phyloP scores from a whole-genome alignment of 1,140 invertebrate genomes.

The Mactra quadrangularis region DNA sequence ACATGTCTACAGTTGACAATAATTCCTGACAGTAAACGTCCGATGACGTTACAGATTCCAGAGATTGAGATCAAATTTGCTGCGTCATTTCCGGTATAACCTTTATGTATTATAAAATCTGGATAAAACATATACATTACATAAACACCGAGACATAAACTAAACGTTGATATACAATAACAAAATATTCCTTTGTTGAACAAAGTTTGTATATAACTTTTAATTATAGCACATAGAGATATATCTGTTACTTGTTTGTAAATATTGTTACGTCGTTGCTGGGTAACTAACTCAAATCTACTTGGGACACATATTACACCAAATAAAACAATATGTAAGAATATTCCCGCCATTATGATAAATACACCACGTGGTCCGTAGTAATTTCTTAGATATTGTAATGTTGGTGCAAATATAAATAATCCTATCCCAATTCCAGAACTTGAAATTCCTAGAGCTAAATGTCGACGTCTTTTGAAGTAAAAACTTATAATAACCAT shows the following conservation, averaged over 20 bases:
- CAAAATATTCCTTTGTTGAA: conserved; percentile 27
- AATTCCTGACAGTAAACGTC: conserved; percentile 31
- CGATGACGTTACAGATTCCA: conserved; percentile 20
- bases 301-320: conserved; percentile 39
- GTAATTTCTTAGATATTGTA: conserved; percentile 9
- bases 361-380: conserved; percentile 58
- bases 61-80: conserved; percentile 41
- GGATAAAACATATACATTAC: conserved; percentile 41
- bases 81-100: background rate
- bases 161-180: conserved; percentile 24
- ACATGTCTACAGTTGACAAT: background rate
- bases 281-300: conserved; percentile 24
- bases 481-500: conserved; percentile 48
- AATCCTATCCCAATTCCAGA: conserved; percentile 43
- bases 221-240: background rate
- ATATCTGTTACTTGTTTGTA: background rate
- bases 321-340: conserved; percentile 28
- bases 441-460: conserved; percentile 41
- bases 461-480: conserved; percentile 34
- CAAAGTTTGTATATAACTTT: background rate
- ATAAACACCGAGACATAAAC: conserved; percentile 25
- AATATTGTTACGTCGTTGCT: background rate
- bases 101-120: conserved; percentile 7
- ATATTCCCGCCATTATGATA: conserved; percentile 48
- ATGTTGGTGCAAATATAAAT: conserved; percentile 34